Conservation (phyloP, 1,140 invertebrate genomes). For the Eurytemora carolleeae region DNA sequence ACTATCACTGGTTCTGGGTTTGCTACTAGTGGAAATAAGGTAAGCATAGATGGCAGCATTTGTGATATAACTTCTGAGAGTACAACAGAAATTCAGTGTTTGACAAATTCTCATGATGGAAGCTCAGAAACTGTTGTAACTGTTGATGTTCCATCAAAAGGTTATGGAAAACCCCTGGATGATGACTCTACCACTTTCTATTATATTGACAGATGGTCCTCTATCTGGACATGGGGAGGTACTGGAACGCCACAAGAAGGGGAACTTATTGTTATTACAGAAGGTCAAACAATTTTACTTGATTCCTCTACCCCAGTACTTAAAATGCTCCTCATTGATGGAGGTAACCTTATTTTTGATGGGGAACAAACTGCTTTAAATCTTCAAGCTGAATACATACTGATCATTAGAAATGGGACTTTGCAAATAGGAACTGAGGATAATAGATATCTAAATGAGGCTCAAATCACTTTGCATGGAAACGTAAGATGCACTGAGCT, state of each 20-base stretch:
- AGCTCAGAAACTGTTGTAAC: constrained; percentile 4
- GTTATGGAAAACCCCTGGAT: constrained; percentile 2
- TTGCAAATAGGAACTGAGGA: constrained; percentile 17
- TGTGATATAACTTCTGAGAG: constrained; percentile 15
- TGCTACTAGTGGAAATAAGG: constrained; percentile 14
- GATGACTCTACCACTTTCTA: constrained; percentile 14
- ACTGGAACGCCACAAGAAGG: constrained; percentile 9
- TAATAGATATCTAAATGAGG: constrained; percentile 8
- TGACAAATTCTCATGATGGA: constrained; percentile 14
- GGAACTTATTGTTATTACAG: constrained; percentile 12
- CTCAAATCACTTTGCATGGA: constrained; percentile 16
- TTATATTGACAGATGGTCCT: constrained; percentile 18
- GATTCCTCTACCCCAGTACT: constrained; percentile 16
- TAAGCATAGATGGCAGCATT: constrained; percentile 15
- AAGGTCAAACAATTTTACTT: constrained; percentile 17
- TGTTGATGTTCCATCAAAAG: constrained; percentile 7
- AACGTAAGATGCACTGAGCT: constrained; percentile 11
- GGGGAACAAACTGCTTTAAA: constrained; percentile 9
- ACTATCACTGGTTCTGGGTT: constrained; percentile 17
- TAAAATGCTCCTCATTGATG: constrained; percentile 15
- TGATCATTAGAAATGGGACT: constrained; percentile 16
- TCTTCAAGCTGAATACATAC: constrained; percentile 16
- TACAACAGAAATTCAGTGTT: constrained; percentile 9
- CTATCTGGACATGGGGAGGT: constrained; percentile 16
- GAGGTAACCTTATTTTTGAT: constrained; percentile 17